Evolutionary conservation across 2,888 invertebrate genomes (phyloP).

Genomic region (Drosophila rellima): DNA sequence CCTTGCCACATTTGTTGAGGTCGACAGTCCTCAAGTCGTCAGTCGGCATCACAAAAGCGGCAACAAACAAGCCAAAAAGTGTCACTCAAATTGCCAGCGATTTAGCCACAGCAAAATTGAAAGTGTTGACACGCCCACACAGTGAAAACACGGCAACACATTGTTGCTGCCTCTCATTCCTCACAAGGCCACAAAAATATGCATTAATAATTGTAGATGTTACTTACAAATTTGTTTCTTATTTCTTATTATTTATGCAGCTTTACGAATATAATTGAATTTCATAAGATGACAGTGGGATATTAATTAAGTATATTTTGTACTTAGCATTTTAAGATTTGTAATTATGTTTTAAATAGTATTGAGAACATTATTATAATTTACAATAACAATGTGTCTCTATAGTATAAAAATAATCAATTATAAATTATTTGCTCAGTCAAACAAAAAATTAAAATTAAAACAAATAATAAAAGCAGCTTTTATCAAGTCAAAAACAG

Average conservation of each 20-base stretch:
- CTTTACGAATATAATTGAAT: slow-evolving; percentile 19
- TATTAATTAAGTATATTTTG: no score
- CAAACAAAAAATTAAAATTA: no score
- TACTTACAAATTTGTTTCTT: slow-evolving; percentile 7
- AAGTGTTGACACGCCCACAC: slow-evolving; percentile 78
- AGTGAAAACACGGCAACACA: slow-evolving; percentile 11
- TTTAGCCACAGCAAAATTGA: slow-evolving; percentile 55
- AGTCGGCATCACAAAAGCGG: slow-evolving; percentile 62
- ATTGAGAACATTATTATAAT: no score
- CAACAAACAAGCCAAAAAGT: slow-evolving; percentile 25
- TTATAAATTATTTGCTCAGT: no score
- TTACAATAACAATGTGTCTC: no score
- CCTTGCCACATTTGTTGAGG: slow-evolving; percentile 42
- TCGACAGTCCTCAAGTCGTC: slow-evolving; percentile 65
- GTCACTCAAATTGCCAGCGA: slow-evolving; percentile 65
- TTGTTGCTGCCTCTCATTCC: slow-evolving; percentile 14
- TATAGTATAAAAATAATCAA: no score
- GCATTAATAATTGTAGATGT: slow-evolving; percentile 6
- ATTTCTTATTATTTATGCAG: slow-evolving; percentile 7
- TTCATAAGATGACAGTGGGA: slow-evolving; percentile 13
- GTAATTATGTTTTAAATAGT: no score
- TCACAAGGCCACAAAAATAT: slow-evolving; percentile 9
- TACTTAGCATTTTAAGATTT: no score
- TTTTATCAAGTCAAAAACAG: no score
- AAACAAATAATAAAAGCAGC: no score